Base-by-base conservation (phyloP, 2,797 vertebrate genomes). In the Sandelia bainsii region DNA sequence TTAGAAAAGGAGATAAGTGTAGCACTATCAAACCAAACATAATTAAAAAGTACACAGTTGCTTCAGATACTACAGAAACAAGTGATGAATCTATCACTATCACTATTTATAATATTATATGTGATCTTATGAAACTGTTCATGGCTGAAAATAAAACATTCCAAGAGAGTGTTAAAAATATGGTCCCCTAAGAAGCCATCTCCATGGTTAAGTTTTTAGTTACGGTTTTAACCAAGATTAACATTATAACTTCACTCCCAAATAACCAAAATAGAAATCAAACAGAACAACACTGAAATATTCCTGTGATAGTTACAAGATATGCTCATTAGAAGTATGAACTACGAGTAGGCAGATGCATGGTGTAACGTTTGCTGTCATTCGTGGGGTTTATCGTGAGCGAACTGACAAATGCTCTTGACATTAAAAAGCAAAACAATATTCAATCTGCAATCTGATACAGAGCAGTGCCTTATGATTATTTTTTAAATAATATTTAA, bases 1-100 rank as follows among this genome's bases (percentile, higher is more conserved):
- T 76, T 76, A 73, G 54, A 32, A 1, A 8, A 44, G 39, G 32
- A 72, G 77, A 81, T 61, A 64, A 74, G 74, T 67, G 46, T 60
- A 62, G 34, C 59, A 19, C 59, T 48, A 45, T 72, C 37, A 27
- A 44, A 77, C 72, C 56, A 57, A 78, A 80, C 51, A 53, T 68
- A 72, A 76, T 74, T 75, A 67, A 72, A 68, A 74, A 65, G 34
- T 0, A 50, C n/a, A 58, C 6, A 16, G 27, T 3, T 34, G 27
- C 39, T 57, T 25, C 32, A 63, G 49, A 64, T 12, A 3, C 25
- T 2, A n/a, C 46, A 54, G 11, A 39, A 50, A 50, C 8, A 44
- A 40, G 23, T 0, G 6, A 59, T 25, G 25, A 40, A 42, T 42
- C 20, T 61, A 6, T 0, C 1, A 6, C 27, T 29, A 29, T 29